These are phyloP conservation scores for Cataglyphis rosenhaueri DNA, from an alignment of 2,888 invertebrate species.

Conservation along the genomic window DNA sequence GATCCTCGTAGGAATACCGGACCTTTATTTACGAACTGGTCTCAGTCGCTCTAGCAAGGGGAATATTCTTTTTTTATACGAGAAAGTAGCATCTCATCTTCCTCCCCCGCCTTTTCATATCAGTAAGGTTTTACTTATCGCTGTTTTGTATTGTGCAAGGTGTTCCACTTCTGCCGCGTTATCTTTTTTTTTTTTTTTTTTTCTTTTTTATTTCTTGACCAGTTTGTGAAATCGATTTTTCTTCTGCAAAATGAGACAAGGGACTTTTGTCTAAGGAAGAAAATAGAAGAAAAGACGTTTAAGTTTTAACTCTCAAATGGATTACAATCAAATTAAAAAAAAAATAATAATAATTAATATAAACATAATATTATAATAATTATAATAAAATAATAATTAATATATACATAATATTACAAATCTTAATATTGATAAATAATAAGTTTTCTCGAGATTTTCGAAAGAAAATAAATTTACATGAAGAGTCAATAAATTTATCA, in stretches of 20 bases:
- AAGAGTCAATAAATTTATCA: neutral
- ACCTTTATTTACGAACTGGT: constrained; percentile 26
- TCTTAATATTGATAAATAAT: neutral
- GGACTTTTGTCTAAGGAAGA: neutral
- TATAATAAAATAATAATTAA: neutral
- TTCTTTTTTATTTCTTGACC: neutral
- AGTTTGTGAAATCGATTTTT: constrained; percentile 10
- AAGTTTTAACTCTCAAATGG: neutral
- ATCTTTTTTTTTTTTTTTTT: constrained; percentile 5
- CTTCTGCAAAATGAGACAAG: neutral
- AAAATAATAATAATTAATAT: neutral
- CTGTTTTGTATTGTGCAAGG: neutral
- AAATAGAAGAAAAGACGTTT: constrained; percentile 14
- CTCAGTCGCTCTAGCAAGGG: constrained; percentile 4
- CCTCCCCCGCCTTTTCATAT: constrained; percentile 3
- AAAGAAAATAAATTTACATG: too few species aligned
- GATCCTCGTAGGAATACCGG: constrained; percentile 48
- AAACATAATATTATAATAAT: neutral
- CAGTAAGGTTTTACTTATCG: constrained; percentile 30
- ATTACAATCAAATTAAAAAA: neutral
- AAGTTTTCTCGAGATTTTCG: neutral
- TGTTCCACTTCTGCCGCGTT: constrained; percentile 8
- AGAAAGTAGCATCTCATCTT: constrained; percentile 7
- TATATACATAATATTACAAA: neutral
- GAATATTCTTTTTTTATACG: neutral